phyloP scores from a whole-genome alignment of 2,797 vertebrate genomes.

The Silurus lanzhouensis region DNA sequence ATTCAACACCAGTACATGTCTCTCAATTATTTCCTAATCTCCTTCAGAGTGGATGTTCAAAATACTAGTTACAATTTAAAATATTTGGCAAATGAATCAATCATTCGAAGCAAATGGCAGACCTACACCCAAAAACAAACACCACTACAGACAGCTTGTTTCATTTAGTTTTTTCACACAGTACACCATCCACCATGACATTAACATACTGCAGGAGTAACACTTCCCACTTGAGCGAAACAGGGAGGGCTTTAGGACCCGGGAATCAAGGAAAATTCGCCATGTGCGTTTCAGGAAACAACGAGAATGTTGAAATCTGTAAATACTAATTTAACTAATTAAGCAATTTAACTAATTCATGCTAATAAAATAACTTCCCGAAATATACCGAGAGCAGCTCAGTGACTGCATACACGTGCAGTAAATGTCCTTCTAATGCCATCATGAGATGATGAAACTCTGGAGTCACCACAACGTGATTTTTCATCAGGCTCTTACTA shows the following conservation, averaged over 20 bases:
- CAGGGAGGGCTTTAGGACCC: background rate
- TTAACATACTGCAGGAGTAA: background rate
- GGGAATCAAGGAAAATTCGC: background rate
- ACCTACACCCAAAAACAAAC: background rate
- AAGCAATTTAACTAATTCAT: background rate
- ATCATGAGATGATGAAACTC: background rate
- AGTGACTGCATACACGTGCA: background rate
- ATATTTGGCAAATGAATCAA: background rate
- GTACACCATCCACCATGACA: too few species aligned
- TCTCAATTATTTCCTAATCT: background rate
- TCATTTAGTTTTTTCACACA: background rate
- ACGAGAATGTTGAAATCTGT: background rate
- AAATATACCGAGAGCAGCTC: background rate
- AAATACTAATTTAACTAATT: background rate
- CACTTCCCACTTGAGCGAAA: too few species aligned
- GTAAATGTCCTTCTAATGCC: background rate
- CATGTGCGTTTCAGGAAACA: constrained; percentile 21
- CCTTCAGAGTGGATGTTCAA: background rate
- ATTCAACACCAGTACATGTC: too few species aligned
- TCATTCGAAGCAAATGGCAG: background rate
- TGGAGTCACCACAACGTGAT: too few species aligned
- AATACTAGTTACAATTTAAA: background rate
- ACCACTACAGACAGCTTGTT: background rate
- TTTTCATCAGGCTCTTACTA: background rate
- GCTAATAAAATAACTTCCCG: background rate